Conservation (phyloP, 2,888 invertebrate species). For the Monochamus alternatus region DNA sequence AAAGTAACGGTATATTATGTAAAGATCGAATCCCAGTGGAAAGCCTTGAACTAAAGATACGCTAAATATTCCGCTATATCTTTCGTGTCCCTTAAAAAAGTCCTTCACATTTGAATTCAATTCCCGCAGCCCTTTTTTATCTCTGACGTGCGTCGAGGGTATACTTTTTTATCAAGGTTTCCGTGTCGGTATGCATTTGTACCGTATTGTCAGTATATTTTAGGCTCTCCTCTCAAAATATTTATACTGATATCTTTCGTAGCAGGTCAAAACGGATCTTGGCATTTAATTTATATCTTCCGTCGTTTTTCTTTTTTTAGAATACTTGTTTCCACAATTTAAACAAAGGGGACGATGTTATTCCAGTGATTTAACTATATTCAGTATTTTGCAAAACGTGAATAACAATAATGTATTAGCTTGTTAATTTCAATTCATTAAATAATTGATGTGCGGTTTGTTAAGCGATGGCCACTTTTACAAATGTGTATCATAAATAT, state of each 20-base stretch:
- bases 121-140: neutral
- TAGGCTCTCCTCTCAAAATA: neutral
- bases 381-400: too few relatives aligned
- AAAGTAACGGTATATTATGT: too few relatives aligned
- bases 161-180: neutral
- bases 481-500: too few relatives aligned
- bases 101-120: neutral
- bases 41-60: neutral
- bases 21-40: too few relatives aligned
- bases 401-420: too few relatives aligned
- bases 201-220: neutral
- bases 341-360: neutral
- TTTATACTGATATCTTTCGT: conserved; percentile 1
- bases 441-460: too few relatives aligned
- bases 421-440: too few relatives aligned
- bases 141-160: neutral
- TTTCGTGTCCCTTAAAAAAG: too few relatives aligned
- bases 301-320: conserved; percentile 10
- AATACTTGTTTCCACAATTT: neutral
- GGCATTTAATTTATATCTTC: conserved; percentile 1
- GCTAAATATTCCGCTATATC: neutral
- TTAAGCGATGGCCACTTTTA: too few relatives aligned
- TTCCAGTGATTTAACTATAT: too few relatives aligned
- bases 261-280: neutral
- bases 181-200: neutral